Evolutionary conservation across 1,140 invertebrate genomes (phyloP), one percentile per base, ranked within the genome.

Genomic region (Ceratosolen fusciceps): DNA sequence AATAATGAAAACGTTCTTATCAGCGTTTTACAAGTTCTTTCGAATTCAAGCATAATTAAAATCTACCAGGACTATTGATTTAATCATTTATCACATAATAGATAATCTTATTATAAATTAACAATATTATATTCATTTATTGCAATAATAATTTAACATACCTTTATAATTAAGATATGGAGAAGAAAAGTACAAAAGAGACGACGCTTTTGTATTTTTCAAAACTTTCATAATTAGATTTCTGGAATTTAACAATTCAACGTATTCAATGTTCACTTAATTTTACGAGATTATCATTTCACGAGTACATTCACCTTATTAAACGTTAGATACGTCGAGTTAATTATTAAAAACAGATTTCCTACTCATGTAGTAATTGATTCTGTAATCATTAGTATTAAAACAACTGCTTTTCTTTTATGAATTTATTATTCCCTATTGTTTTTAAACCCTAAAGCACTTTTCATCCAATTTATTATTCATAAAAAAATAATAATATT

Each of bases 291-390:
- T 74, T 74, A 74, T 60, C 49, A 19, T 29, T 74, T 74, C 31
- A 76, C 31, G 74, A 77, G 47, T 79, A 43, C 74, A 74, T 78
- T 83, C 75, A 52, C 43, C 62, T 80, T 82, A 37, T 54, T 49
- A 71, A 4, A 29, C 21, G 62, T 24, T 62, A 34, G 0, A 62
- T 34, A 19, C 34, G 14, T 34, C 19, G 31, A 16, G 19, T 3
- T 19, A 34, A 26, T 34, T 2, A 34, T 34, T 34, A 34, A 19
- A 34, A 24, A 24, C 3, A 19, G 1, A 34, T 62, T 62, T 62
- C 14, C 5, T 34, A 34, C 34, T 62, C 12, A 34, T 31, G 31
- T 62, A 21, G 24, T 62, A 0, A 19, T n/a, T n/a, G n/a, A n/a
- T n/a, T n/a, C n/a, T n/a, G n/a, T n/a, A n/a, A n/a, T n/a, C n/a